Percentiles rank a stretch among this genome's conserved stretches.
Evolutionary conservation across 2,113 vertebrate genomes (phyloP).

Genomic region (Oceanodroma tethys): DNA sequence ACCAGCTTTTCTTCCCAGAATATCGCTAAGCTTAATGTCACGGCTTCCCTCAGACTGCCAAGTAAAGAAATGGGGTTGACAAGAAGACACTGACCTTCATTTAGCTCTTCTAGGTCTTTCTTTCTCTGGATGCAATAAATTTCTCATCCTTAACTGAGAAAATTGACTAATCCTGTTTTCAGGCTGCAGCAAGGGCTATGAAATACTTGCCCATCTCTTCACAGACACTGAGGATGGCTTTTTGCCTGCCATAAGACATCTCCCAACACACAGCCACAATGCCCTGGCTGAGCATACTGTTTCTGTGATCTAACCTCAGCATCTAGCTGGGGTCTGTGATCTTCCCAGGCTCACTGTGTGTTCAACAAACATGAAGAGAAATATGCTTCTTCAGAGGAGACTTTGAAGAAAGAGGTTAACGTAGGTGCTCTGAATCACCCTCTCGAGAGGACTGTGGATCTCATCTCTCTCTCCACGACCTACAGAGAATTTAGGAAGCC

Average conservation of each 20-base stretch:
- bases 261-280: background rate
- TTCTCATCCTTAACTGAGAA: background rate
- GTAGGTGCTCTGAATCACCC: background rate
- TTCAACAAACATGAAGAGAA: background rate
- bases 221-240: background rate
- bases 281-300: too few species aligned
- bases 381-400: background rate
- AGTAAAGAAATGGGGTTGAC: background rate
- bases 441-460: background rate
- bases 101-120: background rate
- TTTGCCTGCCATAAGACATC: background rate
- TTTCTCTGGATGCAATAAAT: background rate
- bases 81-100: background rate
- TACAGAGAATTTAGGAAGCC: background rate
- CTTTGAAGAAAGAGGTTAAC: background rate
- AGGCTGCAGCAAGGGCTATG: background rate
- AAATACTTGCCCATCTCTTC: background rate
- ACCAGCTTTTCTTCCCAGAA: background rate
- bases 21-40: accelerated
- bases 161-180: background rate
- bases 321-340: background rate
- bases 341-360: background rate
- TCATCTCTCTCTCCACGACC: background rate
- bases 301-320: background rate
- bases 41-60: background rate